These are phyloP conservation scores for Kuschelorhynchus macadamiae DNA, from an alignment of 2,888 invertebrate genomes.

Conservation along the genomic window DNA sequence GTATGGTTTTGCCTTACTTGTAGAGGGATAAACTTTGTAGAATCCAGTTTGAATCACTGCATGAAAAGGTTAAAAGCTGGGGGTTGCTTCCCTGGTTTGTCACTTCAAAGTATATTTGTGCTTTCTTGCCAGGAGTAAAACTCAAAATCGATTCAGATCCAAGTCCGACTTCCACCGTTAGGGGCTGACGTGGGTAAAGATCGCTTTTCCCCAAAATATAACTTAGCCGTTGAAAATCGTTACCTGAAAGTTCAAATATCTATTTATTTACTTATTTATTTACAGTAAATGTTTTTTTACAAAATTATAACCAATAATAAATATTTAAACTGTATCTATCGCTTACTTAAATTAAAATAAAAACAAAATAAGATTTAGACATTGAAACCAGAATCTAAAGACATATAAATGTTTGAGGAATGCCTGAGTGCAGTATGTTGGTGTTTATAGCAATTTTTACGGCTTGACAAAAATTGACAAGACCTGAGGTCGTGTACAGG, in stretches of 20 bases:
- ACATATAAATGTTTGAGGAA: too few species aligned
- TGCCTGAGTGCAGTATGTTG: too few species aligned
- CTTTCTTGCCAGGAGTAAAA: constrained; percentile 58
- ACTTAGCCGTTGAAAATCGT: constrained; percentile 32
- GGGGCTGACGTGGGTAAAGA: constrained; percentile 55
- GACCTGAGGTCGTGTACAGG: too few species aligned
- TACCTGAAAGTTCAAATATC: constrained; percentile 28
- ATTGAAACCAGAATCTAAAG: too few species aligned
- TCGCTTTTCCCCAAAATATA: constrained; percentile 41
- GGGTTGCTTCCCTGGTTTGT: constrained; percentile 77
- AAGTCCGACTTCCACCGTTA: constrained; percentile 68
- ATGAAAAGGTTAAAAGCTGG: constrained; percentile 73
- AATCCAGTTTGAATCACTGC: constrained; percentile 74
- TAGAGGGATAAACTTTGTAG: constrained; percentile 73
- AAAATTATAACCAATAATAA: too few species aligned
- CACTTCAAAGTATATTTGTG: constrained; percentile 78
- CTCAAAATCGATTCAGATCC: constrained; percentile 69
- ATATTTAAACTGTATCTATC: too few species aligned
- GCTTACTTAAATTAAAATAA: too few species aligned
- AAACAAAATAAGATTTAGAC: too few species aligned
- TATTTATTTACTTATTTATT: too few species aligned
- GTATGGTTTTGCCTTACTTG: constrained; percentile 69
- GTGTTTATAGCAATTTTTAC: too few species aligned
- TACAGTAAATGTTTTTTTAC: too few species aligned
- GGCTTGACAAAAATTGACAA: too few species aligned